Percentiles rank a stretch among this genome's conserved stretches.
Evolutionary conservation across 2,113 vertebrate genomes (phyloP).

Genomic region (Theropithecus gelada): DNA sequence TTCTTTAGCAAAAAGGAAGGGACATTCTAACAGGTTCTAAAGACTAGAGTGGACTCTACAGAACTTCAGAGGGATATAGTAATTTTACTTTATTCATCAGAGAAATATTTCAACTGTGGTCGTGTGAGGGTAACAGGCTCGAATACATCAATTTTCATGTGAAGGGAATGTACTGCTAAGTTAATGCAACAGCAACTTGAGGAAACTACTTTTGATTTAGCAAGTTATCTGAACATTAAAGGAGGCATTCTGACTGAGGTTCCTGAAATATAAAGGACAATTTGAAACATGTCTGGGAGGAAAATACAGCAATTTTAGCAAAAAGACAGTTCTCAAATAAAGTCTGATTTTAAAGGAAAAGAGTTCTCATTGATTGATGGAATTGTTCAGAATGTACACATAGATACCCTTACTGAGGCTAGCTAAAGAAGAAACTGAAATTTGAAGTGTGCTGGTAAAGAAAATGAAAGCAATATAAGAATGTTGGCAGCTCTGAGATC

Average conservation of each 20-base stretch:
- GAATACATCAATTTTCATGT: slow-evolving; percentile 39
- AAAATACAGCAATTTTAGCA: slow-evolving; percentile 38
- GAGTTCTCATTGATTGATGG: slow-evolving; percentile 18
- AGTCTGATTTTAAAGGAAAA: slow-evolving; percentile 44
- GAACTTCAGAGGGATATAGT: background rate
- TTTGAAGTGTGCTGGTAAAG: background rate
- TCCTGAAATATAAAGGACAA: slow-evolving; percentile 23
- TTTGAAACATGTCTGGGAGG: slow-evolving; percentile 40
- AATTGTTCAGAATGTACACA: background rate
- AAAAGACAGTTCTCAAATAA: slow-evolving; percentile 29
- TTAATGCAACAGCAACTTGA: slow-evolving; percentile 40
- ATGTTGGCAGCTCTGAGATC: background rate
- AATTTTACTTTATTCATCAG: slow-evolving; percentile 45
- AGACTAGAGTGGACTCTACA: background rate
- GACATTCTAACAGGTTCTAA: slow-evolving; percentile 1
- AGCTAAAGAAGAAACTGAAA: slow-evolving; percentile 30
- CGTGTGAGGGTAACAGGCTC: background rate
- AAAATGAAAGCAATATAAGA: slow-evolving; percentile 34
- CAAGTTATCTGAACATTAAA: slow-evolving; percentile 36
- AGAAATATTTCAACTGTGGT: slow-evolving; percentile 17
- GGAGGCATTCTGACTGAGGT: background rate
- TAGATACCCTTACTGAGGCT: background rate
- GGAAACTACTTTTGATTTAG: slow-evolving; percentile 45
- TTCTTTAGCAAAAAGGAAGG: slow-evolving; percentile 14
- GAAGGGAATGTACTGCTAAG: slow-evolving; percentile 6